Base-by-base conservation (phyloP, 2,797 vertebrate species). In the Sebastes iracundus region DNA sequence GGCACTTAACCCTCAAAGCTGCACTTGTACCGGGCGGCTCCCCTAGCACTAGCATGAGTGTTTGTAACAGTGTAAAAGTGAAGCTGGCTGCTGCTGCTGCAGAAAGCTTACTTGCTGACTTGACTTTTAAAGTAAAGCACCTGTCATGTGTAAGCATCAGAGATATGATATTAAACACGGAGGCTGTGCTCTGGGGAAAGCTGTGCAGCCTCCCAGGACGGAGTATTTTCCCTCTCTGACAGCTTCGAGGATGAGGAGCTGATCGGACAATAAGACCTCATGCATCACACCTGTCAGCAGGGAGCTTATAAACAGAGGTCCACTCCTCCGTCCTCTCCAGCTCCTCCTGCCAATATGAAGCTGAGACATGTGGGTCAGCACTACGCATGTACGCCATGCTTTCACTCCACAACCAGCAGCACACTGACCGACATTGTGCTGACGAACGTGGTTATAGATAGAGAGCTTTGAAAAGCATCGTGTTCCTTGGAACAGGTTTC, bases 211-310 rank as follows among this genome's bases (percentile, higher is more conserved):
- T 79, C 56, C 59, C 33, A 52, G 77, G 65, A 25, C 68, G 22
- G 28, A 81, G 56, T 73, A 64, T 83, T 89, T 88, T 82, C 72
- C 77, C 69, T 82, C 38, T 80, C 62, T 76, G 76, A 87, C 81
- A 81, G 79, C 79, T 86, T 14, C 55, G 11, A 69, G 55, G 73
- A 81, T 27, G 60, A 83, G 82, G 70, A 18, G 72, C 81, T 72
- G 32, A 42, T 70, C 10, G 5, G 73, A 73, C 66, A 80, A 58
- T 62, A 64, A 87, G 74, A 80, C 66, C 70, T 20, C 62, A 66
- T 86, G 53, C 75, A 81, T 92, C 79, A 79, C 69, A 75, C 63
- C 72, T 74, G 75, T 85, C 87, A 79, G 66, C 65, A 13, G 61
- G 79, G 35, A 75, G 63, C 61, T 84, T 83, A 42, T 42, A 42